Base-by-base conservation (phyloP, 2,888 invertebrate species). In the Slavum lentiscoides region DNA sequence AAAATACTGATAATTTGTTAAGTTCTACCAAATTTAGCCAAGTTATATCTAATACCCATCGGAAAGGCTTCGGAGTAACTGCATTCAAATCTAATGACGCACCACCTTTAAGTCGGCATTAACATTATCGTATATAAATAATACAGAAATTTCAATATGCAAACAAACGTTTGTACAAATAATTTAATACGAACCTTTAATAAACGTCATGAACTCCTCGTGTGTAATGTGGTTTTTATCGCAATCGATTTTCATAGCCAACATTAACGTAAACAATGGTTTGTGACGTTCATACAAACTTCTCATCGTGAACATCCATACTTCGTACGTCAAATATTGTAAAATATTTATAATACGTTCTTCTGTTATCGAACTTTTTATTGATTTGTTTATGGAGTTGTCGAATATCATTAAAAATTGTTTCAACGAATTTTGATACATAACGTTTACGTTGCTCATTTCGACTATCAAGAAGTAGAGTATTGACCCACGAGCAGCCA, bases 21-120 rank as follows among this genome's bases (percentile, higher is more conserved):
- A 98, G 94, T 87, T 96, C 96, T 0, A 97, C 97, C 83, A 97
- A 88, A 88, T 98, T 98, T 61, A 97, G 87, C 97, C 97, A 98
- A 0, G 97, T 96, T 83, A 97, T 95, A 85, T 97, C 97, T 76
- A 96, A 88, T 85, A 98, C 95, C 97, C 97, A 98, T 84, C 91
- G 91, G 85, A 95, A 96, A 0, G 97, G 97, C 87, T 97, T 97
- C 0, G 96, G 95, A 3, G 91, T 89, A 0, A 97, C 97, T 5
- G 96, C 95, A 87, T 97, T 96, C 76, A 97, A 88, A 86, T 97
- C 97, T 82, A 97, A 87, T 0, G 97, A 96, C 15, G 97, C 97
- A 0, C 97, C 97, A 58, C 97, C 89, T 87, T 83, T 55, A 76
- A 70, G 67, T 21, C 30, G 39, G 59, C 37, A 9, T 4, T 11